Conservation (phyloP, 1,140 invertebrate genomes). For the Ephestia elutella region DNA sequence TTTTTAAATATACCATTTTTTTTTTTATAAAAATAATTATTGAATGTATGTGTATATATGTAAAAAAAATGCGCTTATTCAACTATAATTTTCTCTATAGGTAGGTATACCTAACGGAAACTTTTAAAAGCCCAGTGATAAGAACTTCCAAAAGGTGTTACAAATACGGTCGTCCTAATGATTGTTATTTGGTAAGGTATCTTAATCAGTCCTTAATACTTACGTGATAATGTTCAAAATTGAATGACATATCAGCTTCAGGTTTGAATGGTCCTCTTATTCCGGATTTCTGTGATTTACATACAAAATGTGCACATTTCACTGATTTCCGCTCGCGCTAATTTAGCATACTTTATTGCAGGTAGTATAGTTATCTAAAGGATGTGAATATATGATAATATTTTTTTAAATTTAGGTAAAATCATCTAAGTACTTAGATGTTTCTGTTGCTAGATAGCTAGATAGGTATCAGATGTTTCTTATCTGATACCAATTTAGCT, state of each 20-base stretch:
- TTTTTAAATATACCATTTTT: too few relatives aligned
- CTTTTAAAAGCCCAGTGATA: background rate
- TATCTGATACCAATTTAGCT: too few relatives aligned
- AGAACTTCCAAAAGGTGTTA: background rate
- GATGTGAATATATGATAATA: background rate
- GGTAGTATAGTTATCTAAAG: background rate
- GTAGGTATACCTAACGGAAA: background rate
- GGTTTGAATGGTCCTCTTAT: background rate
- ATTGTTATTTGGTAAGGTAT: background rate
- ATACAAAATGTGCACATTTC: constrained; percentile 1
- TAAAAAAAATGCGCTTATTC: too few relatives aligned
- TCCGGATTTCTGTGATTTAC: constrained; percentile 1
- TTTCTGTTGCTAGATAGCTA: too few relatives aligned
- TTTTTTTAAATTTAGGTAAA: too few relatives aligned
- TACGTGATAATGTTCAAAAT: constrained; percentile 1
- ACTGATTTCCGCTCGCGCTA: constrained; percentile 3
- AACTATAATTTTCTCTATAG: background rate
- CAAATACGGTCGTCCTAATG: background rate
- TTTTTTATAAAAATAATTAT: too few relatives aligned
- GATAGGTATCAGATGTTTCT: too few relatives aligned
- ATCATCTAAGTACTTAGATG: too few relatives aligned
- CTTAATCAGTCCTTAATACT: background rate
- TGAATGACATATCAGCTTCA: background rate
- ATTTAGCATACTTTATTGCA: constrained; percentile 1
- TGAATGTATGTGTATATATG: too few relatives aligned